Percentiles rank a stretch among this genome's conserved stretches.
Evolutionary conservation across 2,113 vertebrate genomes (phyloP).

Genomic region (Heterochromis multidens): DNA sequence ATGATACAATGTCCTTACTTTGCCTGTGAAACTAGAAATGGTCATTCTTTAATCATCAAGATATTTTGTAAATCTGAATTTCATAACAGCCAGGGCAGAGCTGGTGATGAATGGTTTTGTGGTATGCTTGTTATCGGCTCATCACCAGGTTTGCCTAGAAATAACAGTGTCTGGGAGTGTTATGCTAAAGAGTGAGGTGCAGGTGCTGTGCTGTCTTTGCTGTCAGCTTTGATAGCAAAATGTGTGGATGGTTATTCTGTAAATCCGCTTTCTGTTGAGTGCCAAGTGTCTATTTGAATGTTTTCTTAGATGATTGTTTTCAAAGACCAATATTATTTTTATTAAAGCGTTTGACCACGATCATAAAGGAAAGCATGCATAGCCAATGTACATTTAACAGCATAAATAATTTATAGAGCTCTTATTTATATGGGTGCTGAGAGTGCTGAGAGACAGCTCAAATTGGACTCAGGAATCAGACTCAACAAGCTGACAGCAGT

Average conservation of each 20-base stretch:
- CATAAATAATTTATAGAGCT: background rate
- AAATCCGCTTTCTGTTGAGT: background rate
- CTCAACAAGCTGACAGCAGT: background rate
- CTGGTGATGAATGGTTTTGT: background rate
- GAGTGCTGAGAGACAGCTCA: background rate
- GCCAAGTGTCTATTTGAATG: background rate
- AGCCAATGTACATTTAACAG: background rate
- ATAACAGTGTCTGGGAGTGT: background rate
- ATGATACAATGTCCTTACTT: background rate
- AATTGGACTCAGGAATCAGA: background rate
- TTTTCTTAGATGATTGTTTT: background rate
- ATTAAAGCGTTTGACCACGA: background rate
- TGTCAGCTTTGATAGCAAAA: background rate
- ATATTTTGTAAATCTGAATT: background rate
- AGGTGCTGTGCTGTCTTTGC: fast-evolving
- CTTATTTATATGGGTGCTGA: background rate
- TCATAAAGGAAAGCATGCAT: background rate
- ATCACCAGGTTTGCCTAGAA: background rate
- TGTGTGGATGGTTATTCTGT: background rate
- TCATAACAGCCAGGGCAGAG: background rate
- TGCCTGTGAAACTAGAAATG: background rate
- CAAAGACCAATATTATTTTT: background rate
- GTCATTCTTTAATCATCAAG: background rate
- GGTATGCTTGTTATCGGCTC: fast-evolving
- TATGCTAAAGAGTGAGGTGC: background rate